These are phyloP conservation scores for Brachionus rotundiformis DNA, from an alignment of 1,140 invertebrate species.

Conservation along the genomic window DNA sequence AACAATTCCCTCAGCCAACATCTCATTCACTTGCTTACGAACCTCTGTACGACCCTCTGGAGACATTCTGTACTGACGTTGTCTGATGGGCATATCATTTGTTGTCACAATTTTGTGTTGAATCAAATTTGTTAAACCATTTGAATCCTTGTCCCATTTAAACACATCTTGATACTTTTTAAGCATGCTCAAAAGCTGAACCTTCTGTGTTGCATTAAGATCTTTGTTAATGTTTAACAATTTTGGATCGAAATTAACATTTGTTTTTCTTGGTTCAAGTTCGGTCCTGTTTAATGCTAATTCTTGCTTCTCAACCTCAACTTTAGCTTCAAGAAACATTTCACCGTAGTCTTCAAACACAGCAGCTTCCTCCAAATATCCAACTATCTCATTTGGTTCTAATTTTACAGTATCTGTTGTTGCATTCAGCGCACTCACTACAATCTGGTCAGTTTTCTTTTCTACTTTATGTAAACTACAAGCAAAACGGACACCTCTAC, in stretches of 20 bases:
- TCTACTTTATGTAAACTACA: conserved; percentile 9
- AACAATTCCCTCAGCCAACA: conserved; percentile 53
- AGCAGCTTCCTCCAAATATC: neutral
- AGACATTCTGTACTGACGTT: neutral
- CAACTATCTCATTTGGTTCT: neutral
- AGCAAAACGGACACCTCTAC: neutral
- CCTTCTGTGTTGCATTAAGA: neutral
- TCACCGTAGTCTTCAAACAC: neutral
- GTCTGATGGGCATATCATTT: neutral
- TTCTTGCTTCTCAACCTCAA: neutral
- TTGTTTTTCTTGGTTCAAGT: conserved; percentile 1
- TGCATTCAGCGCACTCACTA: neutral
- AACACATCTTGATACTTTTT: neutral
- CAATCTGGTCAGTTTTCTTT: neutral
- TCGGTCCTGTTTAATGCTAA: neutral
- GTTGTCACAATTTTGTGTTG: conserved; percentile 27
- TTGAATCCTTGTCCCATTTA: neutral
- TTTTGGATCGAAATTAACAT: neutral
- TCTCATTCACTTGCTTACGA: neutral
- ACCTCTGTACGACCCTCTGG: neutral
- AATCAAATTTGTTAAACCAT: neutral
- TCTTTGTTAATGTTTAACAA: conserved; percentile 23
- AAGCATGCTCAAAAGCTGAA: neutral
- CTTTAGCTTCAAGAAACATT: neutral
- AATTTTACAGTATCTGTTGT: neutral